Percentiles rank a stretch among this genome's conserved stretches.
phyloP scores from a whole-genome alignment of 1,140 invertebrate genomes.

The Leptestheria dahalacensis region DNA sequence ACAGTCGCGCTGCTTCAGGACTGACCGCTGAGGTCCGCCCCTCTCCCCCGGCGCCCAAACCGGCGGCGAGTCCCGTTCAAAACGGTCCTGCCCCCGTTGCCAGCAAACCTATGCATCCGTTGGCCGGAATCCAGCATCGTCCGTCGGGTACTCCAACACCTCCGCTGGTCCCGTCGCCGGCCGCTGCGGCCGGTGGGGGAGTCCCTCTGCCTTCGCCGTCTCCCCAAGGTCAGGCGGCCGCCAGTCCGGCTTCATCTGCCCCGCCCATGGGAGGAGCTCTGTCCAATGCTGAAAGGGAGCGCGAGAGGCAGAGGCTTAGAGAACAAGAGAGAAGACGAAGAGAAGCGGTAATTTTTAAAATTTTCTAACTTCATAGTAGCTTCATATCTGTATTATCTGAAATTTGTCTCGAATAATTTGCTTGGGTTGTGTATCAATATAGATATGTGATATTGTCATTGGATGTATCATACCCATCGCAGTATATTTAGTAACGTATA shows the following conservation, averaged over 20 bases:
- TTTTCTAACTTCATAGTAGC: too few relatives aligned
- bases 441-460: too few relatives aligned
- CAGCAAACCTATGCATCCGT: constrained; percentile 16
- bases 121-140: constrained; percentile 6
- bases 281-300: constrained; percentile 32
- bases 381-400: too few relatives aligned
- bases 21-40: neutral
- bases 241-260: constrained; percentile 7
- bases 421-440: too few relatives aligned
- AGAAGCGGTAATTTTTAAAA: constrained; percentile 62
- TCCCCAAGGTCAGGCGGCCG: constrained; percentile 12
- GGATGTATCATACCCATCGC: too few relatives aligned
- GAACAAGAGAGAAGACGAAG: constrained; percentile 78
- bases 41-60: neutral
- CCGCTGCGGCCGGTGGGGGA: constrained; percentile 1
- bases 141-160: constrained; percentile 16
- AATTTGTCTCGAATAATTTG: too few relatives aligned
- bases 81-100: constrained; percentile 13
- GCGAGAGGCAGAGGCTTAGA: constrained; percentile 48
- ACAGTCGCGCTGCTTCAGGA: neutral
- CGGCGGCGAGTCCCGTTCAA: constrained; percentile 9
- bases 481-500: too few relatives aligned
- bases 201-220: constrained; percentile 17
- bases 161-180: constrained; percentile 17
- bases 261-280: constrained; percentile 5